A percentile compares a stretch with the other conserved stretches of the same genome.
phyloP scores from a whole-genome alignment of 2,113 vertebrate genomes.

The Cyanoramphus novaezelandiae region DNA sequence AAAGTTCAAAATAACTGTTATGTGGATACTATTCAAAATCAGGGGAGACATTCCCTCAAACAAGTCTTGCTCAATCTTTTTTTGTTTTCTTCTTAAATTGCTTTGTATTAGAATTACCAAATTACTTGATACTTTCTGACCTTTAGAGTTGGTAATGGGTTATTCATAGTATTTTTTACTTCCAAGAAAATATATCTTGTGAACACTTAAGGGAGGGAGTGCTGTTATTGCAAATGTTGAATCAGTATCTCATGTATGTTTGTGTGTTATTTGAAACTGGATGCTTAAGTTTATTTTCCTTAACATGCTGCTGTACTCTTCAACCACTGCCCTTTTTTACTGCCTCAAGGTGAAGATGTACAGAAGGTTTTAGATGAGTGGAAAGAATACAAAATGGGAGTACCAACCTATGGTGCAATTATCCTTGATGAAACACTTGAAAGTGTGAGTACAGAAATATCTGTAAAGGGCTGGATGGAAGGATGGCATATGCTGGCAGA shows the following conservation, averaged over 20 bases:
- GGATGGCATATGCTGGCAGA: not conserved
- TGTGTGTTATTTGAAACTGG: not conserved
- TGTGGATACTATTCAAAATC: not conserved
- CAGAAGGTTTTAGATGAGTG: conserved; percentile 95
- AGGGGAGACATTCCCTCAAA: not conserved
- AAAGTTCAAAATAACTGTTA: not conserved
- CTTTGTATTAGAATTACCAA: not conserved
- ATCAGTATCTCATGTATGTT: not conserved
- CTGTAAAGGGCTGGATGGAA: not conserved
- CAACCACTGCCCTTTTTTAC: conserved; percentile 94
- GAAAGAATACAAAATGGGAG: conserved; percentile 99
- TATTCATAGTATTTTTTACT: not conserved
- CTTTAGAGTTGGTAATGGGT: not conserved
- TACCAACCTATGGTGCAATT: conserved; percentile 97
- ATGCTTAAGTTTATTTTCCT: conserved; percentile 69
- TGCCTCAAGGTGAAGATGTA: conserved; percentile 95
- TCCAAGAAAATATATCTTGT: not conserved
- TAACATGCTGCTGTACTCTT: conserved; percentile 85
- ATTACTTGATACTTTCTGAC: not conserved
- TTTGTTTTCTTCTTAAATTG: not conserved
- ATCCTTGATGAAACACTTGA: conserved; percentile 95
- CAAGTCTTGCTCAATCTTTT: not conserved
- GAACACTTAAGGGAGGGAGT: not conserved
- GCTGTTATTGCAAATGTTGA: not conserved
- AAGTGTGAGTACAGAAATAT: conserved; percentile 80